Evolutionary conservation across 2,888 invertebrate species (phyloP), one percentile per base, ranked within the genome.

Genomic region (Embidobia sp.): DNA sequence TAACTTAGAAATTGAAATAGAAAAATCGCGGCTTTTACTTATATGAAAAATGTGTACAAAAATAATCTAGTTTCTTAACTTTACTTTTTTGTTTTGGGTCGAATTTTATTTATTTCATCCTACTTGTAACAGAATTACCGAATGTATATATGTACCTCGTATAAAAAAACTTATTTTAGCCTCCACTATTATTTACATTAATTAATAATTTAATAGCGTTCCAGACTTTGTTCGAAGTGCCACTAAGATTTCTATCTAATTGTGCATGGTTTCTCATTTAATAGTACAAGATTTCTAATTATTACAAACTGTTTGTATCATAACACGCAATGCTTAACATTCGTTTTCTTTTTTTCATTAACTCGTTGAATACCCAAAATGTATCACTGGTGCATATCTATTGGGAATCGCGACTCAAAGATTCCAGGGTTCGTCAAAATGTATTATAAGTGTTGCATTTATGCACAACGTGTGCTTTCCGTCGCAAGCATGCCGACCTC

Each of bases 301-400:
- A 6, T 22, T 33, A 33, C 29, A 26, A 1, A 11, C 22, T 46
- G 8, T 26, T 40, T 29, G 26, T 64, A 64, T 8, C 53, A 44
- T 53, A 64, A 53, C 64, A 53, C 33, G 51, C 51, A 53, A 53
- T 33, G 31, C 13, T 44, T n/a, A 19, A 16, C 6, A 6, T 27
- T 49, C 19, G 4, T 26, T 42, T 3, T 0, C 8, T 19, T 49
- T 27, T 26, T 8, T 22, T 33, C 0, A 26, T 13, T 46, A 35
- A 13, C 16, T 16, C 4, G 11, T 13, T 11, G 3, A 35, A n/a
- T 18, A 7, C 19, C 16, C 13, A 10, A 57, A 51, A 19, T 69
- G 8, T 42, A 57, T 57, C 57, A 59, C 27, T 42, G 26, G 42
- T 69, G 69, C 69, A 69, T 69, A 59, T 59, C 57, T 53, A 49